Conservation (phyloP, 35 echinoderm and acorn worm species). For the Heliocidaris tuberculata region DNA sequence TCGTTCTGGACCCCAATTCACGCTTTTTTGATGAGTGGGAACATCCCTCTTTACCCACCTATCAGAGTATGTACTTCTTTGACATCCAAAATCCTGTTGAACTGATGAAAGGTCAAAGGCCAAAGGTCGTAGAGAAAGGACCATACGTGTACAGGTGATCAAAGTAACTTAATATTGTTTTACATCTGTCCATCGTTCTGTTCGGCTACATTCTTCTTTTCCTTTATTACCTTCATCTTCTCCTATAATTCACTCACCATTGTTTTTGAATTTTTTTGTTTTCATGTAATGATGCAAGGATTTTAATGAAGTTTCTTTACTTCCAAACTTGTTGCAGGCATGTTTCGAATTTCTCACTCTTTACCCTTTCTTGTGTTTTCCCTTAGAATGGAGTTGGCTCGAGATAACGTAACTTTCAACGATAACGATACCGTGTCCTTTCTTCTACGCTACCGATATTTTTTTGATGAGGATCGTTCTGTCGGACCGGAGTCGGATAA, state of each 20-base stretch:
- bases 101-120: neutral
- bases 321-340: too few relatives aligned
- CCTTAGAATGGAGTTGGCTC: neutral
- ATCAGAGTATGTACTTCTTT: conserved; percentile 45
- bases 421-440: conserved; percentile 41
- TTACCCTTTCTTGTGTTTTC: too few relatives aligned
- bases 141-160: conserved; percentile 25
- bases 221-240: too few relatives aligned
- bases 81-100: conserved; percentile 48
- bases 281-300: too few relatives aligned
- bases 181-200: too few relatives aligned
- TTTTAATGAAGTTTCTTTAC: too few relatives aligned
- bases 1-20: conserved; percentile 36
- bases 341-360: too few relatives aligned
- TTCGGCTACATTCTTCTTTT: too few relatives aligned
- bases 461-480: conserved; percentile 12
- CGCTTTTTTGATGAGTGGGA: neutral
- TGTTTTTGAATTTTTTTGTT: too few relatives aligned
- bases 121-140: conserved; percentile 6
- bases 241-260: too few relatives aligned
- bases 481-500: conserved; percentile 33
- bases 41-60: neutral
- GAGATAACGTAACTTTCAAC: conserved; percentile 27
- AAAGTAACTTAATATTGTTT: neutral
- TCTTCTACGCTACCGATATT: neutral